Conservation (phyloP, 2,888 invertebrate genomes). For the Buathra laborator region DNA sequence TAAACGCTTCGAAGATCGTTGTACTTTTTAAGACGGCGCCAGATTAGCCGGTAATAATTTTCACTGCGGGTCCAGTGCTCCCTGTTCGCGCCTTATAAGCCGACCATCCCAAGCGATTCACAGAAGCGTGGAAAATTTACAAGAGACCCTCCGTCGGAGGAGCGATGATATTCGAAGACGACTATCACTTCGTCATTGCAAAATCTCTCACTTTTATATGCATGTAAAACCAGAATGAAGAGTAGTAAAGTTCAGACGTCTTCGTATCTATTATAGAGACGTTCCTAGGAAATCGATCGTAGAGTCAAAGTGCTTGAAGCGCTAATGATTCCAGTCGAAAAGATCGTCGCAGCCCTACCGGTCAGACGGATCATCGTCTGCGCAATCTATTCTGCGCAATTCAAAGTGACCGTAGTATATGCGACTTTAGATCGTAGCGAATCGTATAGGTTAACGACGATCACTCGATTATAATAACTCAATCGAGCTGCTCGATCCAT, state of each 20-base stretch:
- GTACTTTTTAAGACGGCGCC: not conserved
- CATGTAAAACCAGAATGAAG: slow-evolving; percentile 52
- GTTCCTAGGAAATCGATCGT: slow-evolving; percentile 33
- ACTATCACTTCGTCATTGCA: slow-evolving; percentile 65
- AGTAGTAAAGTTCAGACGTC: slow-evolving; percentile 56
- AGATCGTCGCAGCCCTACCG: not conserved
- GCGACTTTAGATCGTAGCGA: no score
- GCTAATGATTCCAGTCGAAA: not conserved
- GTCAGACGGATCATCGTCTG: not conserved
- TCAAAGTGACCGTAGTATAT: no score
- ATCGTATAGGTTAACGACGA: no score
- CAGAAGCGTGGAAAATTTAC: slow-evolving; percentile 27
- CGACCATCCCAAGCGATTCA: not conserved
- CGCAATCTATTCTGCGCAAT: not conserved
- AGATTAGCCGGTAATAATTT: not conserved
- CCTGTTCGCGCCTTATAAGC: not conserved
- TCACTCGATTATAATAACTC: no score
- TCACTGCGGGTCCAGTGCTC: not conserved
- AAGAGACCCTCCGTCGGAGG: slow-evolving; percentile 18
- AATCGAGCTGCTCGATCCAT: no score
- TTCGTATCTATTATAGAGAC: slow-evolving; percentile 15
- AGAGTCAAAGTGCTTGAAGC: not conserved
- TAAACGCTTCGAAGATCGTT: not conserved
- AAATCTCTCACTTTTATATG: slow-evolving; percentile 51
- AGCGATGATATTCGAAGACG: slow-evolving; percentile 56